Evolutionary conservation across 2,888 invertebrate species (phyloP).

Genomic region (Limenitis camilla): DNA sequence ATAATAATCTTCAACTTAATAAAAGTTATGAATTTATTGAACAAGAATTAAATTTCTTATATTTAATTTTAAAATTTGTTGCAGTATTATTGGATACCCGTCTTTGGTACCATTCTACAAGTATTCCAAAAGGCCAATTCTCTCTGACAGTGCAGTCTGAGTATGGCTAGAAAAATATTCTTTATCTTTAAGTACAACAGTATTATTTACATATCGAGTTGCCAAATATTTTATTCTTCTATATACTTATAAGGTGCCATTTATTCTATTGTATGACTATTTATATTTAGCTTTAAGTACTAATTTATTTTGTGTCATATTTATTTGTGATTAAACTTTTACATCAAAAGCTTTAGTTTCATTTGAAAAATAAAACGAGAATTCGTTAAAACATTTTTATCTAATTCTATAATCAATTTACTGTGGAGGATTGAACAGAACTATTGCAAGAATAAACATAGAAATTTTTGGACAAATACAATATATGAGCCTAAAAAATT

Average conservation of each 20-base stretch:
- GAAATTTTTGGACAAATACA: slow-evolving; percentile 11
- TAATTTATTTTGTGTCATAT: slow-evolving; percentile 35
- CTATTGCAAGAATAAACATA: slow-evolving; percentile 15
- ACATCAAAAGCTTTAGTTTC: slow-evolving; percentile 25
- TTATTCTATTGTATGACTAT: slow-evolving; percentile 50
- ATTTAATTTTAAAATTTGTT: slow-evolving; percentile 33
- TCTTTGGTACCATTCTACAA: slow-evolving; percentile 93
- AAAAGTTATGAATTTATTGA: too few species aligned
- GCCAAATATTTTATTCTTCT: slow-evolving; percentile 55
- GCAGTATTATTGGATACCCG: slow-evolving; percentile 90
- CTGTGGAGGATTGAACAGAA: slow-evolving; percentile 50
- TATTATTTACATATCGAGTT: slow-evolving; percentile 57
- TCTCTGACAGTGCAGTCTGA: slow-evolving; percentile 93
- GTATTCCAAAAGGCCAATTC: slow-evolving; percentile 85
- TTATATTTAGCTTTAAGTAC: slow-evolving; percentile 40
- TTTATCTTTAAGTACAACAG: slow-evolving; percentile 33
- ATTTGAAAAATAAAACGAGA: slow-evolving; percentile 30
- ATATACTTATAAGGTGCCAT: slow-evolving; percentile 55
- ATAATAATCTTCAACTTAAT: too few species aligned
- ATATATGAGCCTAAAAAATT: slow-evolving; percentile 15
- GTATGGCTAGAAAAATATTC: slow-evolving; percentile 78
- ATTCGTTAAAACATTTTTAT: slow-evolving; percentile 57
- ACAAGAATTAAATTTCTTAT: too few species aligned
- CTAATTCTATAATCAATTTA: slow-evolving; percentile 63
- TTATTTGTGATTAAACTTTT: slow-evolving; percentile 37